phyloP scores from a whole-genome alignment of 2,113 vertebrate genomes.

The Reinhardtius hippoglossoides region DNA sequence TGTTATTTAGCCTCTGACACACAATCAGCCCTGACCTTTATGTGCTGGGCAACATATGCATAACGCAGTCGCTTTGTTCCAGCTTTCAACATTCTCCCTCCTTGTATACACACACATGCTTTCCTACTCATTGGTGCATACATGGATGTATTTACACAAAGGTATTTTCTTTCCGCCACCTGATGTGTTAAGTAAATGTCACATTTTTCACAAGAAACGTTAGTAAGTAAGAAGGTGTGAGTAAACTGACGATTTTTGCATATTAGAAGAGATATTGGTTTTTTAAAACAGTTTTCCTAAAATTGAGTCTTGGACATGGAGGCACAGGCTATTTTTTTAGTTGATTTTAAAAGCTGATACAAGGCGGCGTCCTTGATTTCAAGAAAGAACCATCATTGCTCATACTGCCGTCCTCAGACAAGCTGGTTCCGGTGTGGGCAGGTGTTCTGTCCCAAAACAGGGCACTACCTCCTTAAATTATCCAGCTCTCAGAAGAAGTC shows the following conservation, averaged over 20 bases:
- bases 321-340: no score
- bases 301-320: background rate
- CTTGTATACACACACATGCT: background rate
- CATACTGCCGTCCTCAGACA: background rate
- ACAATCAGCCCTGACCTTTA: conserved; percentile 62
- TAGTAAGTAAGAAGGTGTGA: no score
- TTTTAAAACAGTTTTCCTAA: background rate
- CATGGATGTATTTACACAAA: background rate
- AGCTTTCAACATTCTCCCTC: background rate
- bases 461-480: background rate
- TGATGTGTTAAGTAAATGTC: background rate
- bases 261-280: background rate
- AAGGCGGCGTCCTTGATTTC: background rate
- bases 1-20: conserved; percentile 54
- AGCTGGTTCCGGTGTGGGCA: background rate
- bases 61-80: conserved; percentile 1
- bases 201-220: background rate
- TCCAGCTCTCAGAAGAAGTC: background rate
- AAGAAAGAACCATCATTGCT: background rate
- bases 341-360: no score
- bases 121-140: background rate
- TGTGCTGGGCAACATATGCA: conserved; percentile 26
- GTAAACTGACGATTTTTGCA: background rate
- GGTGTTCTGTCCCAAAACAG: background rate
- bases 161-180: background rate